Conservation (phyloP, 2,888 invertebrate species). For the Napeogenes inachia region DNA sequence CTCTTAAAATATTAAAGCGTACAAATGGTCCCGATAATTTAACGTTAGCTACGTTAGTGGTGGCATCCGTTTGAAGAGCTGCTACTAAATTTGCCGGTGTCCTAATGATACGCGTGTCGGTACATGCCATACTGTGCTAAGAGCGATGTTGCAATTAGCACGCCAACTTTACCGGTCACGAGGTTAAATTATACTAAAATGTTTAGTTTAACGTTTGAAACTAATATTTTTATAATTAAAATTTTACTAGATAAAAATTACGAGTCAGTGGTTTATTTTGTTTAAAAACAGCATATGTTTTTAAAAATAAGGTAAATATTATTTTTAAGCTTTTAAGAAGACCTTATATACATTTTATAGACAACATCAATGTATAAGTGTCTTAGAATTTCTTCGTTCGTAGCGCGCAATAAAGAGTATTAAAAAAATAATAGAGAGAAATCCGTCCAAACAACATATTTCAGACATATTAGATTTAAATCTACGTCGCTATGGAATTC, state of each 20-base stretch:
- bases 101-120: conserved; percentile 27
- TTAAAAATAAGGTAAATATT: no score
- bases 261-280: no score
- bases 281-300: no score
- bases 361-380: not conserved
- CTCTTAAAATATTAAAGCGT: not conserved
- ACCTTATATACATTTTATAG: not conserved
- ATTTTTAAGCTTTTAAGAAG: no score
- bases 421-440: conserved; percentile 2
- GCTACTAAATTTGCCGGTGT: conserved; percentile 20
- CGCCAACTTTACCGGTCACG: conserved; percentile 54
- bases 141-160: conserved; percentile 57
- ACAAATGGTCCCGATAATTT: not conserved
- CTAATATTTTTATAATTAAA: not conserved
- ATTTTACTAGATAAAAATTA: not conserved
- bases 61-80: conserved; percentile 1
- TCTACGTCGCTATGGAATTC: conserved; percentile 37
- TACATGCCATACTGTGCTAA: conserved; percentile 43
- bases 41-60: conserved; percentile 2
- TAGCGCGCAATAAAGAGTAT: no score
- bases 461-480: conserved; percentile 44
- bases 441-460: conserved; percentile 31
- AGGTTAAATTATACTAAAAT: conserved; percentile 43
- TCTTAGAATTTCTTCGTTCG: no score
- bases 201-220: not conserved